Conservation (phyloP, 2,888 invertebrate genomes). For the Pheosia gnoma region DNA sequence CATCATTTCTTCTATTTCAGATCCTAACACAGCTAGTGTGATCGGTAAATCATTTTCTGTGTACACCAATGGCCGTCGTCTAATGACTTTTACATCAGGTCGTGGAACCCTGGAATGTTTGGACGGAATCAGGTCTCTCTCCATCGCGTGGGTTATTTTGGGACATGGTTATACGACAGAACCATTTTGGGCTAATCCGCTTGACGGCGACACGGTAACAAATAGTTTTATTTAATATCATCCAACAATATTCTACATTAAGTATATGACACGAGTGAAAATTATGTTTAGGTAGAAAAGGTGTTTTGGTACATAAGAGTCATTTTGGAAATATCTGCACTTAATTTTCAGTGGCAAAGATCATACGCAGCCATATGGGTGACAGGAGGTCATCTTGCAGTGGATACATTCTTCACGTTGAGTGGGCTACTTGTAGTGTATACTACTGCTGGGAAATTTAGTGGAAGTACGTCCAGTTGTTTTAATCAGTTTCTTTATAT, state of each 20-base stretch:
- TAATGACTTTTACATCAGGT: constrained; percentile 54
- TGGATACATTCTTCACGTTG: constrained; percentile 85
- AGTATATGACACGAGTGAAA: too few relatives aligned
- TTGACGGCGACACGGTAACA: constrained; percentile 44
- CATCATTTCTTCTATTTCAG: constrained; percentile 31
- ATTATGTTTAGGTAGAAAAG: too few relatives aligned
- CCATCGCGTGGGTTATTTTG: constrained; percentile 76
- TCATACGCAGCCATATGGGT: constrained; percentile 60
- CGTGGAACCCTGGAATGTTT: constrained; percentile 64
- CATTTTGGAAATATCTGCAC: constrained; percentile 16
- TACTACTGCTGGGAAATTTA: constrained; percentile 56
- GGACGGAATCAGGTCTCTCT: constrained; percentile 70
- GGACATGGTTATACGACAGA: constrained; percentile 60
- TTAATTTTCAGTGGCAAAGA: constrained; percentile 53
- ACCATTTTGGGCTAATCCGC: constrained; percentile 38
- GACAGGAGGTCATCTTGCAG: constrained; percentile 70
- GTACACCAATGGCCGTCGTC: constrained; percentile 61
- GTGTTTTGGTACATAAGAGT: too few relatives aligned
- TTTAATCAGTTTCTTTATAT: neutral
- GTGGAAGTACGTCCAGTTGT: constrained; percentile 47
- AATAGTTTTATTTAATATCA: neutral
- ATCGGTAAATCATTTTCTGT: constrained; percentile 47
- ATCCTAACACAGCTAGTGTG: constrained; percentile 36
- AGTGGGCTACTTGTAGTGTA: constrained; percentile 66
- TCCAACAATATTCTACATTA: neutral